Conservation (phyloP, 2,888 invertebrate genomes). For the Orthosia cruda region DNA sequence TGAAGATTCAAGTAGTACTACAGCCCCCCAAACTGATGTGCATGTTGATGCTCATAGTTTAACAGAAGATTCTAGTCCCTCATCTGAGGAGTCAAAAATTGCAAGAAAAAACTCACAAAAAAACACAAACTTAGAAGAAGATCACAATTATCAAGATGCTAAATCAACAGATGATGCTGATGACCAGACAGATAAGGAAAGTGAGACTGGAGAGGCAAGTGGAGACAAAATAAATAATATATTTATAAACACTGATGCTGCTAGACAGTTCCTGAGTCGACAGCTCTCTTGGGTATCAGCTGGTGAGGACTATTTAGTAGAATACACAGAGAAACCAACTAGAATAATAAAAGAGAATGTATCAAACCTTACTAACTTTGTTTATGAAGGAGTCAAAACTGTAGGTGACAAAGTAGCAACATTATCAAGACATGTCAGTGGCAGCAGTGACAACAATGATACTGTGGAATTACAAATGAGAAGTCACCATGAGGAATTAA, state of each 20-base stretch:
- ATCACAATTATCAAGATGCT: conserved; percentile 74
- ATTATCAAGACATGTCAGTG: conserved; percentile 94
- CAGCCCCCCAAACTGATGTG: conserved; percentile 91
- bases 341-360: conserved; percentile 94
- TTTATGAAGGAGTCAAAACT: conserved; percentile 95
- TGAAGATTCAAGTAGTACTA: conserved; percentile 92
- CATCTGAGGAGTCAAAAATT: conserved; percentile 91
- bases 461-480: conserved; percentile 88
- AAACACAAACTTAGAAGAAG: conserved; percentile 73
- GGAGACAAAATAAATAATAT: conserved; percentile 92
- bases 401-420: conserved; percentile 95
- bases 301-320: conserved; percentile 93
- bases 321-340: conserved; percentile 93
- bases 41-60: conserved; percentile 91
- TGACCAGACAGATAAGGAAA: conserved; percentile 77
- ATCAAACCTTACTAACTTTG: conserved; percentile 94
- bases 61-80: conserved; percentile 92
- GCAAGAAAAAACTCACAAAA: conserved; percentile 86
- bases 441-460: conserved; percentile 94
- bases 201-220: conserved; percentile 77
- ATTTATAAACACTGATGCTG: conserved; percentile 95
- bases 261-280: conserved; percentile 94
- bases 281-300: conserved; percentile 95
- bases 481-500: conserved; percentile 89
- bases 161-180: conserved; percentile 75